A percentile compares a stretch with the other conserved stretches of the same genome.
phyloP scores from a whole-genome alignment of 2,888 invertebrate species.

The Mamestra brassicae region DNA sequence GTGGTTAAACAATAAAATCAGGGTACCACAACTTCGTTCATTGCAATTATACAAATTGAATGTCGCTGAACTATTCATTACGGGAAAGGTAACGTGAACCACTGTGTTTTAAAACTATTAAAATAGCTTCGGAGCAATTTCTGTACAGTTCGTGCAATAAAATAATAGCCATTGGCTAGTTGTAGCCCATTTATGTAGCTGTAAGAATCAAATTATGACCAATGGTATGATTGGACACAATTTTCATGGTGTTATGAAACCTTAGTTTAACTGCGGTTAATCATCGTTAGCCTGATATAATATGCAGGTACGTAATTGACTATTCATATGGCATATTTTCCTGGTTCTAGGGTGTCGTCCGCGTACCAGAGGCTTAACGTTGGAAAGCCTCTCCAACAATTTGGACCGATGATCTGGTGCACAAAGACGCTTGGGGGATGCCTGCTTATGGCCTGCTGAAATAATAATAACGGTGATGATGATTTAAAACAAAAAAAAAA shows the following conservation, averaged over 20 bases:
- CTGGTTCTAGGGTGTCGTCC: background rate
- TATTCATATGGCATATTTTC: background rate
- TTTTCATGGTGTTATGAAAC: background rate
- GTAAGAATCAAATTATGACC: conserved; percentile 13
- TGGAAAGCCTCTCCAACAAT: too few species aligned
- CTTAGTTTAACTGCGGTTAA: background rate
- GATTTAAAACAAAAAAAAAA: background rate
- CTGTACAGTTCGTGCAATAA: conserved; percentile 20
- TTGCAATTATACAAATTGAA: conserved; percentile 79
- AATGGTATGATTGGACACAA: conserved; percentile 5
- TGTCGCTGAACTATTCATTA: conserved; percentile 71
- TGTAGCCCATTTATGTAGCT: conserved; percentile 6
- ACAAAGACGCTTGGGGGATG: too few species aligned
- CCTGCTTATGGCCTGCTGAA: too few species aligned
- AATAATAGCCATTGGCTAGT: conserved; percentile 27
- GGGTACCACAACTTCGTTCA: conserved; percentile 65
- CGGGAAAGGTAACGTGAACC: conserved; percentile 43
- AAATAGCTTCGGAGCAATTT: conserved; percentile 25
- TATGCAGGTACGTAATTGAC: too few species aligned
- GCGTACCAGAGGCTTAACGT: background rate
- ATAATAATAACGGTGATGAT: background rate
- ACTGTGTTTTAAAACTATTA: conserved; percentile 57
- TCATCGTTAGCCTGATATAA: too few species aligned
- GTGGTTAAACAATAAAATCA: conserved; percentile 70
- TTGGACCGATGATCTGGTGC: too few species aligned